Evolutionary conservation across 2,113 vertebrate genomes (phyloP).

Genomic region (Boleophthalmus pectinirostris): DNA sequence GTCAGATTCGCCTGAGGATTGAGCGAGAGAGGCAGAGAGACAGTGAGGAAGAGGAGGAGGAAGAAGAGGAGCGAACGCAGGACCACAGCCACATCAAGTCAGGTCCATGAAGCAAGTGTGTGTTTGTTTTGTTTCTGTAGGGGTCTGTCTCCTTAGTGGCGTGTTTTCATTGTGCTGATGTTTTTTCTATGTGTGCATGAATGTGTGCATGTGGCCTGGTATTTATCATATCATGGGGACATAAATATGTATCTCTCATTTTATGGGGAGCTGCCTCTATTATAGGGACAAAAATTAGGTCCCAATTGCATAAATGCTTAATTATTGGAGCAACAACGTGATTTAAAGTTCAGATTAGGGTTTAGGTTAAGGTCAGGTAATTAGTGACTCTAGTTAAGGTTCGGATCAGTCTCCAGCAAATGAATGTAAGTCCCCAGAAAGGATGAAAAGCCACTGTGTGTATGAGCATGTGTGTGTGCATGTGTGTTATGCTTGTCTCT

Average conservation of each 20-base stretch:
- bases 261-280: too few species aligned
- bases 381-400: too few species aligned
- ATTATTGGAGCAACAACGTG: too few species aligned
- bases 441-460: too few species aligned
- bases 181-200: constrained; percentile 28
- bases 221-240: too few species aligned
- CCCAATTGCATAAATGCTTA: too few species aligned
- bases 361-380: too few species aligned
- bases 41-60: constrained; percentile 50
- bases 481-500: constrained; percentile 58
- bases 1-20: constrained; percentile 87
- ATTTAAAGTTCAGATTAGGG: too few species aligned
- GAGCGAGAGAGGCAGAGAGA: constrained; percentile 62
- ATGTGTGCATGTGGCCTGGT: background rate
- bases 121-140: constrained; percentile 78
- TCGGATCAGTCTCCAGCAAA: too few species aligned
- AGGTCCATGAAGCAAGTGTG: constrained; percentile 81
- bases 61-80: constrained; percentile 57
- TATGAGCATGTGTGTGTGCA: constrained; percentile 15
- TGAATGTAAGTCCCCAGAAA: too few species aligned
- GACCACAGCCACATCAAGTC: constrained; percentile 74
- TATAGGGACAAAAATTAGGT: too few species aligned
- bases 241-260: too few species aligned
- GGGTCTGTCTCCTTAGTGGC: constrained; percentile 60
- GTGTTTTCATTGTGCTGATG: constrained; percentile 33